Evolutionary conservation across 2,113 vertebrate genomes (phyloP).

Genomic region (Trematomus loennbergii): DNA sequence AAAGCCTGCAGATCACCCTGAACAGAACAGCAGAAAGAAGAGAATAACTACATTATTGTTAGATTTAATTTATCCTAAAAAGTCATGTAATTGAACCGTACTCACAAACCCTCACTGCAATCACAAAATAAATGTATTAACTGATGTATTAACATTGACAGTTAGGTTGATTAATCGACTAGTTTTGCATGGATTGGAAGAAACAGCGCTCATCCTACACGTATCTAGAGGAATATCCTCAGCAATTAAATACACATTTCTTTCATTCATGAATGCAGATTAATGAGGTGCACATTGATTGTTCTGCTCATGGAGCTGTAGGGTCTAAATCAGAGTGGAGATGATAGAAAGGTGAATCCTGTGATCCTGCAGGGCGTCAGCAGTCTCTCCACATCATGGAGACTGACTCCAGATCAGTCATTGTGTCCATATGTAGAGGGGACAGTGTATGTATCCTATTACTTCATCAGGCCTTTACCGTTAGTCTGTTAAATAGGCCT

Average conservation of each 20-base stretch:
- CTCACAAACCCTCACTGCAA: not conserved
- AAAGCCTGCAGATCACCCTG: not conserved
- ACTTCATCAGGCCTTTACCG: not conserved
- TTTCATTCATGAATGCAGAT: constrained; percentile 13
- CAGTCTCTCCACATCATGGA: not conserved
- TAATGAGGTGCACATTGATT: constrained; percentile 25
- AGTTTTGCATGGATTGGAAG: not conserved
- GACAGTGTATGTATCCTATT: not conserved
- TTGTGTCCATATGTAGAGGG: not conserved
- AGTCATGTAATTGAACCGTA: not conserved
- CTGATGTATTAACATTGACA: not conserved
- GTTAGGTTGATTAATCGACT: not conserved
- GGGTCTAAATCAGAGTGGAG: not conserved
- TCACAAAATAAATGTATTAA: too few species aligned
- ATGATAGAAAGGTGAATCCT: not conserved
- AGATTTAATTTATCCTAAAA: not conserved
- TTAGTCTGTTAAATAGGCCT: not conserved
- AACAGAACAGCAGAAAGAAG: not conserved
- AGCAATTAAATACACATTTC: constrained; percentile 10
- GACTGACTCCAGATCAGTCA: not conserved
- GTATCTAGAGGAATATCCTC: not conserved
- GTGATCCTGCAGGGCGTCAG: not conserved
- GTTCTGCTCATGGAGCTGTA: constrained; percentile 1
- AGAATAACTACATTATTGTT: not conserved
- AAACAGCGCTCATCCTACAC: not conserved